Evolutionary conservation across 92 coral and sea anemone species (phyloP), one percentile per base, ranked within the genome.

Genomic region (Phenganax subtilis): DNA sequence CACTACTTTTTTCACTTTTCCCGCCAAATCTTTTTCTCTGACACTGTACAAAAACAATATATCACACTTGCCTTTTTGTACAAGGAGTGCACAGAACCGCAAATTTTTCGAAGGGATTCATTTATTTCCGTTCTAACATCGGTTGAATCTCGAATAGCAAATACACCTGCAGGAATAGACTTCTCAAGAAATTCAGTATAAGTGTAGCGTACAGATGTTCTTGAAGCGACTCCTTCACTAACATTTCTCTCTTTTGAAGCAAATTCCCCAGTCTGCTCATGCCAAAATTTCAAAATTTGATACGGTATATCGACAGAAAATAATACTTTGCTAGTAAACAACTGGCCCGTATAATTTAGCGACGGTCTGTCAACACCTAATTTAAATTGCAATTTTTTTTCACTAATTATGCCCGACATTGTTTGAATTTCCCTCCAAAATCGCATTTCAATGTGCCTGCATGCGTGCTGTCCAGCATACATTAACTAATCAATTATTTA

Each of bases 281-380:
- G 85, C 87, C 88, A 86, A 29, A 87, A 82, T 71, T 82, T 86
- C 9, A 89, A 64, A 72, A 88, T 31, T 55, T 87, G 89, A 53
- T 55, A 88, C 80, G 91, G 87, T 14, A 88, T 86, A 77, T 83
- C 82, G 47, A 86, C 85, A 44, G 91, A 87, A 71, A 86, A 71
- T 77, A 88, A 78, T 31, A 85, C 83, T 57, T 84, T 80, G 75
- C 88, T 81, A 31, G 92, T 72, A 28, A 84, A 85, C 70, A 81
- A 85, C 78, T 89, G 71, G 70, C 84, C 89, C 30, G 89, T 86
- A 89, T 86, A 86, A 31, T 66, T 58, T 72, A 89, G 75, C n/a
- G 88, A 86, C 59, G 88, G 89, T 25, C 84, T 89, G 80, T 84
- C 88, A 53, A 86, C 80, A 6, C 29, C 44, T 77, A 89, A 56